Conservation (phyloP, 2,113 vertebrate species). For the Piaya cayana region DNA sequence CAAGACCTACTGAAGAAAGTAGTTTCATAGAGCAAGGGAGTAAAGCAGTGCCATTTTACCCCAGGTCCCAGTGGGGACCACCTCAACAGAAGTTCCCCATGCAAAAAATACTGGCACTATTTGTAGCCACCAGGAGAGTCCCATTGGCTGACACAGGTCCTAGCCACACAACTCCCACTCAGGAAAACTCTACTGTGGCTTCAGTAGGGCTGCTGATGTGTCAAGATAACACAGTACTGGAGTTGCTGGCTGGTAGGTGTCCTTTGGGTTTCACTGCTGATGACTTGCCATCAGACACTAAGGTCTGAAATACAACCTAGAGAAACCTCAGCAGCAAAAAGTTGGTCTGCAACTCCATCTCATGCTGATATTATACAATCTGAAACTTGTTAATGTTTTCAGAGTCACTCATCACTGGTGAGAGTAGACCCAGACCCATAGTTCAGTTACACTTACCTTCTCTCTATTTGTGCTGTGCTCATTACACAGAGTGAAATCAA, state of each 20-base stretch:
- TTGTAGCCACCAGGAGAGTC: neutral
- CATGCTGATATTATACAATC: accelerated
- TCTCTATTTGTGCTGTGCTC: conserved; percentile 18
- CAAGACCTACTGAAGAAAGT: neutral
- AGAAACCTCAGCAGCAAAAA: neutral
- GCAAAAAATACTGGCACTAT: accelerated
- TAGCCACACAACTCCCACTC: neutral
- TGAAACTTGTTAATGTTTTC: neutral
- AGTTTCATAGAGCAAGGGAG: neutral
- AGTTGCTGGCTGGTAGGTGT: neutral
- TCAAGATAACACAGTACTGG: neutral
- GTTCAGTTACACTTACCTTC: conserved; percentile 37
- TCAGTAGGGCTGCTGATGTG: neutral
- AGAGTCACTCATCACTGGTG: neutral
- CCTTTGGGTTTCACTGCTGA: neutral
- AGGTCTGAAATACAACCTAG: neutral
- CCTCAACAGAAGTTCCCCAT: neutral
- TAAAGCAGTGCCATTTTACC: neutral
- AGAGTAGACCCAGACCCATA: neutral
- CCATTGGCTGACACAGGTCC: neutral
- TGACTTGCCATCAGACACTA: neutral
- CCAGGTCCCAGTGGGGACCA: neutral
- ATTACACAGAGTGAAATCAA: conserved; percentile 65
- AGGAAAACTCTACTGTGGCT: neutral
- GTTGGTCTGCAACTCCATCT: neutral